phyloP scores from a whole-genome alignment of 2,888 invertebrate genomes.

The Aplocera efformata region DNA sequence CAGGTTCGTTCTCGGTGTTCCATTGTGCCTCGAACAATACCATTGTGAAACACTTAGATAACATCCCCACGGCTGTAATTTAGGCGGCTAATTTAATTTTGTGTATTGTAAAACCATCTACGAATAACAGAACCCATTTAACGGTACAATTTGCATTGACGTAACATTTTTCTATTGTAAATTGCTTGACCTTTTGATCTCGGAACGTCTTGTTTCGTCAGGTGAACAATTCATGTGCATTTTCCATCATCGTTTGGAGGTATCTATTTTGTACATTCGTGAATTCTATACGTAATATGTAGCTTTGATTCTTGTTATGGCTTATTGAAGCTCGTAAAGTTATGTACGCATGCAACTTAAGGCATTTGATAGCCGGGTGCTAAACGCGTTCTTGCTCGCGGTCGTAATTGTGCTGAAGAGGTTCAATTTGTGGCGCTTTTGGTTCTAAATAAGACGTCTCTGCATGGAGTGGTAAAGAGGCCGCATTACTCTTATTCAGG shows the following conservation, averaged over 20 bases:
- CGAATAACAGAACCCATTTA: conserved; percentile 22
- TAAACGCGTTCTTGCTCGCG: conserved; percentile 57
- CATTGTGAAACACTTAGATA: conserved; percentile 73
- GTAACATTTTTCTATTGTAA: conserved; percentile 6
- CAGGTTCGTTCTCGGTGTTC: conserved; percentile 73
- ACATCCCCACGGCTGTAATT: conserved; percentile 60
- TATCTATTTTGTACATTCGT: not conserved
- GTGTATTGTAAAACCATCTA: conserved; percentile 31
- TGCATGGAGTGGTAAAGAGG: conserved; percentile 68
- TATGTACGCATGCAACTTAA: conserved; percentile 44
- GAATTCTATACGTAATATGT: conserved; percentile 1
- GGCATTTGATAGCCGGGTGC: conserved; percentile 61
- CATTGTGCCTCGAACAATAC: conserved; percentile 74
- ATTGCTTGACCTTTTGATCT: conserved; percentile 5
- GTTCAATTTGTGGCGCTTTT: conserved; percentile 72
- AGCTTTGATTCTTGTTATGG: not conserved
- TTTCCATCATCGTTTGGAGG: not conserved
- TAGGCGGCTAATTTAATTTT: conserved; percentile 52
- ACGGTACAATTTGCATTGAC: conserved; percentile 13
- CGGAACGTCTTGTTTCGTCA: not conserved
- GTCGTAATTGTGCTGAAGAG: conserved; percentile 72
- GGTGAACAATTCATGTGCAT: not conserved
- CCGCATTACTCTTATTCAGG: conserved; percentile 72
- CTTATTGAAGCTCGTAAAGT: conserved; percentile 26
- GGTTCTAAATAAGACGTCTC: conserved; percentile 76